Evolutionary conservation across 2,888 invertebrate genomes (phyloP).

Genomic region (Perdita meconis): DNA sequence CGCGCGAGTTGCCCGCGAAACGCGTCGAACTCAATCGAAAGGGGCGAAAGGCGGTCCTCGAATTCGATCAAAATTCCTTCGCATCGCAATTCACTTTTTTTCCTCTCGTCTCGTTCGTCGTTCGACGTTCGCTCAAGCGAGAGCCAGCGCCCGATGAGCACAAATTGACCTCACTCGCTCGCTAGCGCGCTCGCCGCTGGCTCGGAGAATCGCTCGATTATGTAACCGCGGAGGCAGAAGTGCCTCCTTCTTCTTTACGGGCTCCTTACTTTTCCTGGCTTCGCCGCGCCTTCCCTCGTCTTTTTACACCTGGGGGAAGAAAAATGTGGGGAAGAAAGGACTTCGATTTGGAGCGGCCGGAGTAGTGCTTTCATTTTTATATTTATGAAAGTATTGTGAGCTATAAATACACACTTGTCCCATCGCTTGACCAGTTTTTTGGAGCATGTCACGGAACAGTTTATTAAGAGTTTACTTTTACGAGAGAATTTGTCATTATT

Average conservation of each 20-base stretch:
- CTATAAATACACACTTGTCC: no score
- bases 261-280: conserved; percentile 67
- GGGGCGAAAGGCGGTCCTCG: background rate
- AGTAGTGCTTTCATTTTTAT: no score
- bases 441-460: no score
- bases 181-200: conserved; percentile 59
- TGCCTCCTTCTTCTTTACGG: conserved; percentile 61
- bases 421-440: no score
- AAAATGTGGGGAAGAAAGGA: background rate
- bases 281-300: conserved; percentile 34
- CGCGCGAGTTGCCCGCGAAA: background rate
- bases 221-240: conserved; percentile 71
- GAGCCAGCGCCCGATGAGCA: conserved; percentile 46
- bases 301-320: conserved; percentile 3
- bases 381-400: no score
- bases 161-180: conserved; percentile 67
- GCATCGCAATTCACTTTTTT: background rate
- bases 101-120: background rate
- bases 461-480: no score
- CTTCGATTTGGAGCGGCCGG: no score
- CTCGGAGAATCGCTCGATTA: conserved; percentile 77
- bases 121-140: background rate
- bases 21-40: background rate
- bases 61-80: conserved; percentile 1
- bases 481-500: no score